Conservation (phyloP, 1,140 invertebrate species). For the Drosophila aff. region DNA sequence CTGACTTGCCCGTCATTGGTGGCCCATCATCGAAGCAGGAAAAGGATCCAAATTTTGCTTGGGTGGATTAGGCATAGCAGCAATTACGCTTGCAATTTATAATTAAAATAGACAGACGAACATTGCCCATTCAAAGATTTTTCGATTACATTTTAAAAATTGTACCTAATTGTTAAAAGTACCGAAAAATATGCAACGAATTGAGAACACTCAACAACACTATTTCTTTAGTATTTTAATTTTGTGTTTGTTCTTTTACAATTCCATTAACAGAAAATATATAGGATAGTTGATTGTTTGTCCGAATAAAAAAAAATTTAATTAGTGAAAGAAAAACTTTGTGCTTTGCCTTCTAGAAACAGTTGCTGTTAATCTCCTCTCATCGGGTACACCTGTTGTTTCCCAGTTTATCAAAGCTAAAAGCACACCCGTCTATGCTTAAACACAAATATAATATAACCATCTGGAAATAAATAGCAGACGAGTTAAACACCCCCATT, state of each 20-base stretch:
- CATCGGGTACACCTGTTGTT: background rate
- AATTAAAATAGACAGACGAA: background rate
- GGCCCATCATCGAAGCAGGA: slow-evolving; percentile 33
- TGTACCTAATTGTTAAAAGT: background rate
- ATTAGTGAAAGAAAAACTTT: background rate
- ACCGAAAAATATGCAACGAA: background rate
- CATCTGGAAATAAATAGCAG: background rate
- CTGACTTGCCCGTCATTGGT: slow-evolving; percentile 50
- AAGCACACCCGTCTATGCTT: background rate
- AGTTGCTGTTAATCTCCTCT: background rate
- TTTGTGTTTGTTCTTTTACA: background rate
- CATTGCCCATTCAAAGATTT: background rate
- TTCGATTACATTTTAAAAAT: background rate
- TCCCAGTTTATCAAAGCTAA: background rate
- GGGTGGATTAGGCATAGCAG: slow-evolving; percentile 61
- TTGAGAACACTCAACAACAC: background rate
- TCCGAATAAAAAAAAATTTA: background rate
- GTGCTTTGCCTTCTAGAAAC: background rate
- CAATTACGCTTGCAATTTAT: background rate
- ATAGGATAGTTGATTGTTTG: background rate
- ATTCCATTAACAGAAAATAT: background rate
- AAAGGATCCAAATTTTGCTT: slow-evolving; percentile 79
- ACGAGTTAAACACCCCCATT: background rate
- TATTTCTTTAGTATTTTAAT: background rate
- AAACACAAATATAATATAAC: slow-evolving; percentile 2